These are phyloP conservation scores for Oryzias dopingdopingensis DNA, from an alignment of 2,797 vertebrate species.

Conservation along the genomic window DNA sequence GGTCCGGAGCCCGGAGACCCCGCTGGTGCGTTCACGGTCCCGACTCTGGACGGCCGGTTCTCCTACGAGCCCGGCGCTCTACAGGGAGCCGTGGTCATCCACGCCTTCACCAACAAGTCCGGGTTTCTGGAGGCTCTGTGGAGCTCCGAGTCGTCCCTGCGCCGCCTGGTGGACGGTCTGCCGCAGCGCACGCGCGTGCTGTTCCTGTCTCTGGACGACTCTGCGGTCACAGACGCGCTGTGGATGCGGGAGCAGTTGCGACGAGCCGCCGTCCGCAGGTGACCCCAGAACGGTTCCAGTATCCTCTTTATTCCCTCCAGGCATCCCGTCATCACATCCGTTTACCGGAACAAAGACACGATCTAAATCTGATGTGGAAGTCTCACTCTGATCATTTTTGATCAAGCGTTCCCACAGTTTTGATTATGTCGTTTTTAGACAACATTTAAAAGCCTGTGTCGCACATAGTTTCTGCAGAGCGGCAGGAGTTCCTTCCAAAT, in stretches of 20 bases:
- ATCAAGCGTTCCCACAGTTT: too few species aligned
- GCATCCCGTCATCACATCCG: too few species aligned
- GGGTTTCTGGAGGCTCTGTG: slow-evolving; percentile 80
- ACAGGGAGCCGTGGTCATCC: slow-evolving; percentile 63
- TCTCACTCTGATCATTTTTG: too few species aligned
- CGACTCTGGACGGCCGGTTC: slow-evolving; percentile 73
- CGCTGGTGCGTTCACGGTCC: slow-evolving; percentile 32
- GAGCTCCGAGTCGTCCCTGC: slow-evolving; percentile 69
- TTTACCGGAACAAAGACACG: too few species aligned
- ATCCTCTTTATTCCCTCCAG: too few species aligned
- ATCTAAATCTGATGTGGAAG: too few species aligned
- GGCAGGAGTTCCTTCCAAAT: too few species aligned
- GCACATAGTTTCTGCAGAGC: too few species aligned
- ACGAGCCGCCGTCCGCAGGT: slow-evolving; percentile 61
- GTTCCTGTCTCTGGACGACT: slow-evolving; percentile 78
- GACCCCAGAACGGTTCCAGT: slow-evolving; percentile 9
- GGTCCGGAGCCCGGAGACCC: too few species aligned
- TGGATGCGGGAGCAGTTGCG: slow-evolving; percentile 80
- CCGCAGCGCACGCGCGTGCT: slow-evolving; percentile 65
- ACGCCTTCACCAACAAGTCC: slow-evolving; percentile 80
- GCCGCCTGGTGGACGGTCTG: slow-evolving; percentile 63
- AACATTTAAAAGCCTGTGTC: too few species aligned
- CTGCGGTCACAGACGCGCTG: slow-evolving; percentile 62
- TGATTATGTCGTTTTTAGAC: too few species aligned
- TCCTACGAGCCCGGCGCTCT: slow-evolving; percentile 44